Evolutionary conservation across 1,140 invertebrate genomes (phyloP).

Genomic region (Campoletis sonorensis): DNA sequence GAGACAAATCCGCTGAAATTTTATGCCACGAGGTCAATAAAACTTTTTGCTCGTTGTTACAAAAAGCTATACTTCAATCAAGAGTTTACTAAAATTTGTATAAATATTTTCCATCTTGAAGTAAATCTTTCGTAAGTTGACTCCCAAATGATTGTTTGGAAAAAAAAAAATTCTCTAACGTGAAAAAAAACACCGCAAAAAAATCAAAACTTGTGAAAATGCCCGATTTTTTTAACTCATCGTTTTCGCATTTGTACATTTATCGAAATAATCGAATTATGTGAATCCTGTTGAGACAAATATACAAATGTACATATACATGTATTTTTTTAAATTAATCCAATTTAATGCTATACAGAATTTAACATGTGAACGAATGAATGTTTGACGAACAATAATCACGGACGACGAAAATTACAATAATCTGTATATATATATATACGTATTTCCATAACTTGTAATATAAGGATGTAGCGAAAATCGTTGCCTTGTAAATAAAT

Average conservation of each 20-base stretch:
- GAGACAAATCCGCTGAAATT: slow-evolving; percentile 80
- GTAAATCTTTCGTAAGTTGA: too few species aligned
- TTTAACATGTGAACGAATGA: too few species aligned
- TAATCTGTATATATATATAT: background rate
- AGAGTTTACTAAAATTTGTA: slow-evolving; percentile 67
- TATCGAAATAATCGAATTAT: too few species aligned
- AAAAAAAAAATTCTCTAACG: too few species aligned
- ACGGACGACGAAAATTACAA: background rate
- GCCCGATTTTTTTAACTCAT: background rate
- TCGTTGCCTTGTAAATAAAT: too few species aligned
- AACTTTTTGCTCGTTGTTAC: slow-evolving; percentile 74
- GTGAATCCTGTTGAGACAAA: background rate
- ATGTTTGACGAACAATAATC: background rate
- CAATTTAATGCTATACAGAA: too few species aligned
- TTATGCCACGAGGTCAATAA: slow-evolving; percentile 81
- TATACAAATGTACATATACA: slow-evolving; percentile 14
- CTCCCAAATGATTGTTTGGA: too few species aligned
- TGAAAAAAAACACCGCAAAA: too few species aligned
- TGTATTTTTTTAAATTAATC: background rate
- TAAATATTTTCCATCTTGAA: background rate
- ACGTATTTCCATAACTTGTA: too few species aligned
- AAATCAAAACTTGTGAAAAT: background rate
- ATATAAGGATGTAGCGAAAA: too few species aligned
- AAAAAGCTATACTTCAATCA: slow-evolving; percentile 74
- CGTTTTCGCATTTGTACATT: too few species aligned